A percentile compares a stretch with the other conserved stretches of the same genome.
phyloP scores from a whole-genome alignment of 2,888 invertebrate genomes.

The Caprella mutica region DNA sequence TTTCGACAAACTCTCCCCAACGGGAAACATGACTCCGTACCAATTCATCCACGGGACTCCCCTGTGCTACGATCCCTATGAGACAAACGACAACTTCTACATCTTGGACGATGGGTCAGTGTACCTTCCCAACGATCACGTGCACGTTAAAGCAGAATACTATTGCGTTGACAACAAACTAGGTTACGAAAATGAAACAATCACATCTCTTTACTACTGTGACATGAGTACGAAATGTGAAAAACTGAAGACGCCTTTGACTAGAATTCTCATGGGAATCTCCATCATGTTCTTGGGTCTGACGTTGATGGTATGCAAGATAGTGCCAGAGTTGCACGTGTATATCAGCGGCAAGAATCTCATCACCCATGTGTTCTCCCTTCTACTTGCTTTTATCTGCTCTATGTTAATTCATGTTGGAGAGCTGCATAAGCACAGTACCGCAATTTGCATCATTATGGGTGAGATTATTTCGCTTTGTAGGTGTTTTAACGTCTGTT shows the following conservation, averaged over 20 bases:
- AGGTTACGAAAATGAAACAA: background rate
- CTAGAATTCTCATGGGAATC: constrained; percentile 40
- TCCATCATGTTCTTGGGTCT: constrained; percentile 45
- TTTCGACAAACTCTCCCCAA: too few species aligned
- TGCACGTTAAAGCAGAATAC: background rate
- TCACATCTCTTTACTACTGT: too few species aligned
- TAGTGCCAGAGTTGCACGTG: constrained; percentile 35
- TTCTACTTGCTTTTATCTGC: constrained; percentile 32
- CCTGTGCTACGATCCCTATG: background rate
- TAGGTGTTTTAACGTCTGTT: background rate
- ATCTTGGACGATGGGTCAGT: constrained; percentile 14
- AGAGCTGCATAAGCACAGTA: constrained; percentile 19
- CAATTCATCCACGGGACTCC: constrained; percentile 10
- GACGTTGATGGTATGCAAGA: constrained; percentile 35
- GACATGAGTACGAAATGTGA: too few species aligned
- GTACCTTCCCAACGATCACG: background rate
- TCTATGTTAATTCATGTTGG: constrained; percentile 27
- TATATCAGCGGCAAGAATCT: constrained; percentile 35
- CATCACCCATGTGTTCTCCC: constrained; percentile 27
- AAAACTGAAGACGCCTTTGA: background rate
- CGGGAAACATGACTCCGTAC: too few species aligned
- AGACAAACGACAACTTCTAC: constrained; percentile 4
- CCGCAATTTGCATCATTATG: constrained; percentile 35
- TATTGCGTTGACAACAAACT: constrained; percentile 14
- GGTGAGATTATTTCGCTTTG: constrained; percentile 35